Conservation (phyloP, 2,797 vertebrate species). For the Cercopithecus diana region DNA sequence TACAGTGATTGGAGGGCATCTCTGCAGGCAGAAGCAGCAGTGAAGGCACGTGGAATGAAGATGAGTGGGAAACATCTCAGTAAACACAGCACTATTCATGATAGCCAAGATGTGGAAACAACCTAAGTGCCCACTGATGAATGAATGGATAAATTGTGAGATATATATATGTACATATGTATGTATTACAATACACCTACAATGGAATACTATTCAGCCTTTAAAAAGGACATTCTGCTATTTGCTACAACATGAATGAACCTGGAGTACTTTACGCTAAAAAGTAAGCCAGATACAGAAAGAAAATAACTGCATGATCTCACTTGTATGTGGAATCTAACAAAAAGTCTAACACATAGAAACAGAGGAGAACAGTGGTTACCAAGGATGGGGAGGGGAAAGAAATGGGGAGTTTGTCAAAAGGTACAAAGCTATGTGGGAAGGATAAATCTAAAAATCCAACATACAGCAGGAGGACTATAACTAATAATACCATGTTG, state of each 20-base stretch:
- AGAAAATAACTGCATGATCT: not conserved
- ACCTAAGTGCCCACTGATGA: rapidly evolving
- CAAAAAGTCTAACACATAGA: not conserved
- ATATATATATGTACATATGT: too few species aligned
- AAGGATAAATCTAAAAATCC: not conserved
- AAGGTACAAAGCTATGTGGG: not conserved
- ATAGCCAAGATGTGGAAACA: not conserved
- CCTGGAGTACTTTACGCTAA: not conserved
- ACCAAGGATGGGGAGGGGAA: not conserved
- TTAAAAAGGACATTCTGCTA: not conserved
- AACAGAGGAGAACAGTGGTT: not conserved
- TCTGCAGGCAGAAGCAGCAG: not conserved
- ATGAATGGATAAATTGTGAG: not conserved
- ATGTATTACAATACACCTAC: too few species aligned
- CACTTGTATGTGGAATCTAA: not conserved
- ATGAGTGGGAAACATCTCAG: not conserved
- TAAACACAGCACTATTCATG: not conserved
- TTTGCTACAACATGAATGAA: not conserved
- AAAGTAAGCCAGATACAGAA: not conserved
- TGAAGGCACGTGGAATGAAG: not conserved
- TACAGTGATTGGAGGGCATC: not conserved
- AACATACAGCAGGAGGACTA: not conserved
- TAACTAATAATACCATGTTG: not conserved
- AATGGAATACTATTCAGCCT: not conserved
- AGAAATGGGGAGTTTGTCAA: not conserved